phyloP scores from a whole-genome alignment of 2,888 invertebrate genomes.

The Drosophila picticornis region DNA sequence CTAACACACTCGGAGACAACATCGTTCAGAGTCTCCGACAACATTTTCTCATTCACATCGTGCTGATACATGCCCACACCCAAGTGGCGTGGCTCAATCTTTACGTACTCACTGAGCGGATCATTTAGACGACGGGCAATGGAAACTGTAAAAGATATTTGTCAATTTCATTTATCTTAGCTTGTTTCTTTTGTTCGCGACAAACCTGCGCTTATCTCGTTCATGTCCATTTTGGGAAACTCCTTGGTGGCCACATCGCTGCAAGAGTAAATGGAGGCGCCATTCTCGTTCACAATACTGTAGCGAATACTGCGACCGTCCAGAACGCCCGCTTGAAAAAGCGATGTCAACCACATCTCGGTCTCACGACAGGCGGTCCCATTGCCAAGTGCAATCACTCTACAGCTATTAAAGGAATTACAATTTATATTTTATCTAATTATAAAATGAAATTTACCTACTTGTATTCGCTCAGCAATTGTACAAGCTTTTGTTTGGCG shows the following conservation, averaged over 20 bases:
- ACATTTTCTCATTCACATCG: conserved; percentile 92
- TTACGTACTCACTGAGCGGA: conserved; percentile 95
- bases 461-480: conserved; percentile 87
- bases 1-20: conserved; percentile 96
- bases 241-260: conserved; percentile 94
- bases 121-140: conserved; percentile 95
- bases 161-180: too few species aligned
- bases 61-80: conserved; percentile 99
- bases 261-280: conserved; percentile 96
- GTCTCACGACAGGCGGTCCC: conserved; percentile 96
- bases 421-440: neutral
- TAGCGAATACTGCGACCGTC: conserved; percentile 87
- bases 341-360: conserved; percentile 89
- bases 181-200: neutral
- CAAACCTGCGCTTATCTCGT: conserved; percentile 91
- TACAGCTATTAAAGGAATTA: conserved; percentile 86
- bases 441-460: conserved; percentile 77
- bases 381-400: conserved; percentile 95
- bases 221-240: conserved; percentile 93
- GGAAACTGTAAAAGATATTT: conserved; percentile 86
- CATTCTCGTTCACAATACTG: conserved; percentile 95
- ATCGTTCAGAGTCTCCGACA: conserved; percentile 90
- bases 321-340: conserved; percentile 87
- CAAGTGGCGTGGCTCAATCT: conserved; percentile 96
- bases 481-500: conserved; percentile 80